Evolutionary conservation across 92 coral and sea anemone species (phyloP), one percentile per base, ranked within the genome.

Genomic region (Heliopora coerulea): DNA sequence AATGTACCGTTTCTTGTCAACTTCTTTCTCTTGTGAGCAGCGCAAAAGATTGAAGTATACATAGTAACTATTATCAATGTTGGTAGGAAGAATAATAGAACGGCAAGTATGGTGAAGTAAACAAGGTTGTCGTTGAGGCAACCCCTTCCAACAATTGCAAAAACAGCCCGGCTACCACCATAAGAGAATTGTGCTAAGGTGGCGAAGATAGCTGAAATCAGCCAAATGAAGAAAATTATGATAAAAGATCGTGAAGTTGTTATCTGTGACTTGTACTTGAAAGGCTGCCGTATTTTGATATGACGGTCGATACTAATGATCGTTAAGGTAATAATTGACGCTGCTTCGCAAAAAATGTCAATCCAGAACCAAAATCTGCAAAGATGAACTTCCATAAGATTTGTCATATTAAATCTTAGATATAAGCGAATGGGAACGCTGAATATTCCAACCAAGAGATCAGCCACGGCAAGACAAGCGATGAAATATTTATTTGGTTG

Each of bases 401-500:
- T 25, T 7, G 63, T 54, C 10, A 3, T 27, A 23, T 70, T 30
- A 21, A 70, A 28, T 33, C 32, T 30, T 3, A 70, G 48, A 28
- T 70, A 41, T n/a, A 70, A 18, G 33, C 77, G 37, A 41, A 70
- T 50, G 35, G 77, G 77, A 54, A 70, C 63, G 58, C 62, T 70
- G 44, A 95, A 21, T 28, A 88, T 40, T 20, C 95, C 96, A 63
- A 90, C 91, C 31, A 90, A 49, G 54, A 95, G 83, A 59, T 95
- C 99, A 21, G 99, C 96, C 27, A 87, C 68, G 11, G 96, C 96
- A 18, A 95, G 86, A 56, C 97, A 87, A 20, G 91, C 88, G 28
- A 95, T 89, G 62, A 90, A 95, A 82, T 87, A 95, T 81, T 95
- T 95, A 17, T 91, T 86, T 7, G 99, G 95, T 52, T 86, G 83